These are phyloP conservation scores for Caenorhabditis sp. DNA, from an alignment of 2,888 invertebrate species.

Conservation along the genomic window DNA sequence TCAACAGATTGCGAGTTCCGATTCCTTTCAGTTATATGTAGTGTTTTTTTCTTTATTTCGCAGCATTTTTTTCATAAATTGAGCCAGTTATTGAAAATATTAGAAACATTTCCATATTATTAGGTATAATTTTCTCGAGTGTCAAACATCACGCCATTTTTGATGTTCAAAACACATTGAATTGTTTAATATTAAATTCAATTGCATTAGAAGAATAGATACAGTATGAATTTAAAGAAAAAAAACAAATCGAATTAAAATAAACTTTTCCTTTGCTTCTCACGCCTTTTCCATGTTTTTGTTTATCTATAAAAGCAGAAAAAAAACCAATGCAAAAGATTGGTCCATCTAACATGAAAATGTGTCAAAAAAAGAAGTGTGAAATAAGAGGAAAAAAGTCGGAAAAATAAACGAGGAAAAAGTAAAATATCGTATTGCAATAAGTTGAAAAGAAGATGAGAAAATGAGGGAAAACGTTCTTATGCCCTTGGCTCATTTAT, in stretches of 20 bases:
- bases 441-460: constrained; percentile 35
- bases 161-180: too few species aligned
- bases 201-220: too few species aligned
- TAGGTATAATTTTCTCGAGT: too few species aligned
- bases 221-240: too few species aligned
- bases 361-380: constrained; percentile 2
- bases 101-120: too few species aligned
- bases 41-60: too few species aligned
- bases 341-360: not conserved
- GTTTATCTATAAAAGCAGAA: constrained; percentile 5
- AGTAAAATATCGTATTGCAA: constrained; percentile 40
- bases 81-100: too few species aligned
- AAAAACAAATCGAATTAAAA: not conserved
- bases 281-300: constrained; percentile 3
- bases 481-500: constrained; percentile 20
- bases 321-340: not conserved
- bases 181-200: too few species aligned
- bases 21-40: too few species aligned
- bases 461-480: constrained; percentile 43
- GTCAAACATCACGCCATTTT: too few species aligned
- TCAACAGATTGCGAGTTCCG: too few species aligned
- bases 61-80: too few species aligned
- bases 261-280: not conserved
- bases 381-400: not conserved
- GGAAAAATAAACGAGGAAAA: constrained; percentile 4